Evolutionary conservation across 2,888 invertebrate genomes (phyloP), one percentile per base, ranked within the genome.

Genomic region (Scotopteryx bipunctaria): DNA sequence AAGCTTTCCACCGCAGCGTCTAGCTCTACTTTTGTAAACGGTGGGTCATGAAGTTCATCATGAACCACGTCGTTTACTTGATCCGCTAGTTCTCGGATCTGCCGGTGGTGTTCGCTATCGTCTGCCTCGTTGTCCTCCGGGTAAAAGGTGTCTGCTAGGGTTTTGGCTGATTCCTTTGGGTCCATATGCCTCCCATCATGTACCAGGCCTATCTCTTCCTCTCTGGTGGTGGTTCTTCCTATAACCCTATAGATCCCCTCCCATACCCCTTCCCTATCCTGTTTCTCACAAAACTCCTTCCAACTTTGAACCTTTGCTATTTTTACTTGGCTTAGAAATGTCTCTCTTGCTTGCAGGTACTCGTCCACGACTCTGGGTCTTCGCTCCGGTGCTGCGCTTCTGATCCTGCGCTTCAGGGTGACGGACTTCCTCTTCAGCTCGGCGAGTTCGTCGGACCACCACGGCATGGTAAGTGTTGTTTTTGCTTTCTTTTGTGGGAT

Each of bases 301-400:
- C 21, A 21, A 21, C 21, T 21, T 8, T 8, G 2, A 1, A 21
- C 13, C 4, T 31, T 29, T 16, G 38, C 38, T 11, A 2, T 40
- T 5, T 27, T 40, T 0, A 14, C 38, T 16, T 25, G 16, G 1
- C 1, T 11, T 5, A 9, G 6, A 40, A 9, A 40, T 27, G 1
- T 40, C 5, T 40, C 16, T 17, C 14, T 40, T 40, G 27, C 27
- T 40, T 27, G 16, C 38, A 40, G 38, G 38, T 40, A 40, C 38
- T 27, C 38, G 0, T 27, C 27, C 1, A 33, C 9, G n/a, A 33
- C 33, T 33, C 3, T 15, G 33, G 16, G 2, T 16, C 16, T 33
- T 8, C 33, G 15, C n/a, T n/a, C n/a, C 3, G 33, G 33, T 8
- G 33, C 16, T 33, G 33, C 33, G 16, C 16, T 5, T 33, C 16